Conservation (phyloP, 1,140 invertebrate genomes). For the Hydropsyche tenuis region DNA sequence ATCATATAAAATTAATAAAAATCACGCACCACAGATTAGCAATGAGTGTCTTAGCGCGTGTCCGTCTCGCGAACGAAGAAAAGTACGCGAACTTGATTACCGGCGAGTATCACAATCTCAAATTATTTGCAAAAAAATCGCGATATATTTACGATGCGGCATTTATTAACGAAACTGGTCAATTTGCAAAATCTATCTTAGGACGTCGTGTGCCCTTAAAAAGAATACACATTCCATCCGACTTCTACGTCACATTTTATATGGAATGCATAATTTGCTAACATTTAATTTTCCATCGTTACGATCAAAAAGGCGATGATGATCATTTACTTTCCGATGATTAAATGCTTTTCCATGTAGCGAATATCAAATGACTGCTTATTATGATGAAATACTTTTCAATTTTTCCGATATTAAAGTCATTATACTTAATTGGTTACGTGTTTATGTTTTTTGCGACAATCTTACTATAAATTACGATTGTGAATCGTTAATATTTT, state of each 20-base stretch:
- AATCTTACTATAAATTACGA: too few relatives aligned
- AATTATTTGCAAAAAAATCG: conserved; percentile 11
- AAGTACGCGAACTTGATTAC: conserved; percentile 23
- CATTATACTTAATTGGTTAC: too few relatives aligned
- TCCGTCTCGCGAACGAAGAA: not conserved
- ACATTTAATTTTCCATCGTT: too few relatives aligned
- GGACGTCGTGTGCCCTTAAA: conserved; percentile 13
- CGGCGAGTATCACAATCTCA: conserved; percentile 16
- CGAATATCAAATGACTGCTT: too few relatives aligned
- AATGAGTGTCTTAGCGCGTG: conserved; percentile 17
- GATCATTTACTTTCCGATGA: too few relatives aligned
- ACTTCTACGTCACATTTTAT: conserved; percentile 5
- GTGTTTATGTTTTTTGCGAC: too few relatives aligned
- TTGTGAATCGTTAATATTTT: too few relatives aligned
- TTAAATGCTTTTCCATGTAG: too few relatives aligned
- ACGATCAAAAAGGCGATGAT: too few relatives aligned
- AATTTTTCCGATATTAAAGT: too few relatives aligned
- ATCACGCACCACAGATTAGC: conserved; percentile 15
- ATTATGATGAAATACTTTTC: too few relatives aligned
- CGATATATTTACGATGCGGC: conserved; percentile 1
- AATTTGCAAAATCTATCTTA: conserved; percentile 18
- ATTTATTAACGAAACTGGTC: conserved; percentile 22
- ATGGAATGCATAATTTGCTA: conserved; percentile 1
- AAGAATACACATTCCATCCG: not conserved
- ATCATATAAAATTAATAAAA: too few relatives aligned